Percentiles rank a stretch among this genome's conserved stretches.
Conservation (phyloP, 2,113 vertebrate species). For the Salvator merianae region DNA sequence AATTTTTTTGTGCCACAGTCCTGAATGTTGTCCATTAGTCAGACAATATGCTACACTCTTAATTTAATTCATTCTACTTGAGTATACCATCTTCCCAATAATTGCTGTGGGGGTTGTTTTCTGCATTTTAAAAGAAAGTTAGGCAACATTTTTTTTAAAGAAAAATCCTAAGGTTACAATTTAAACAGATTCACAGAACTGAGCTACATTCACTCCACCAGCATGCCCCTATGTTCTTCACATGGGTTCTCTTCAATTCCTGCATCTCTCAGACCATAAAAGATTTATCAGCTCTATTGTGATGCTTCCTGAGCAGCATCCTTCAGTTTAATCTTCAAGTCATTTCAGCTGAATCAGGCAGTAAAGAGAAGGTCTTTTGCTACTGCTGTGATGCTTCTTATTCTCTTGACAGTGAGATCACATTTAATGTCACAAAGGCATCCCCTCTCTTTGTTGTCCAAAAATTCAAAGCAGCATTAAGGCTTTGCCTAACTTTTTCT, state of each 20-base stretch:
- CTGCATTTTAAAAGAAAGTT: slow-evolving; percentile 36
- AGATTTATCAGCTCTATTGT: slow-evolving; percentile 32
- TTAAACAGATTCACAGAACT: slow-evolving; percentile 13
- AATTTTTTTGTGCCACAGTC: neutral
- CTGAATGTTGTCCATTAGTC: slow-evolving; percentile 15
- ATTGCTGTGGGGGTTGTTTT: slow-evolving; percentile 18
- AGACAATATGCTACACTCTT: fast-evolving
- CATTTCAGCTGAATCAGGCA: slow-evolving; percentile 33
- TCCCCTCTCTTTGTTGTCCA: neutral
- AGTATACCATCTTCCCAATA: slow-evolving; percentile 15
- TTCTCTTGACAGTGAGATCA: slow-evolving; percentile 15
- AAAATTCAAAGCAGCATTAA: slow-evolving; percentile 40
- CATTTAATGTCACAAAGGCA: slow-evolving; percentile 15
- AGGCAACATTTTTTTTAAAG: slow-evolving; percentile 1
- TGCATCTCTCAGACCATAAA: slow-evolving; percentile 36
- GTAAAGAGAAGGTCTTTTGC: slow-evolving; percentile 8
- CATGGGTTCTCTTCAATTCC: slow-evolving; percentile 16
- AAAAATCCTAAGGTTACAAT: slow-evolving; percentile 18
- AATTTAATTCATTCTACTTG: slow-evolving; percentile 24
- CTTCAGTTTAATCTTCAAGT: slow-evolving; percentile 48
- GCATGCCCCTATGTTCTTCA: slow-evolving; percentile 8
- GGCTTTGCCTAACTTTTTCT: slow-evolving; percentile 22
- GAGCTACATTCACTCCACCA: neutral
- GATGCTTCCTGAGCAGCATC: slow-evolving; percentile 18
- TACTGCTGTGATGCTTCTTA: fast-evolving